Evolutionary conservation across 2,888 invertebrate species (phyloP).

Genomic region (Rhodophaea formosa): DNA sequence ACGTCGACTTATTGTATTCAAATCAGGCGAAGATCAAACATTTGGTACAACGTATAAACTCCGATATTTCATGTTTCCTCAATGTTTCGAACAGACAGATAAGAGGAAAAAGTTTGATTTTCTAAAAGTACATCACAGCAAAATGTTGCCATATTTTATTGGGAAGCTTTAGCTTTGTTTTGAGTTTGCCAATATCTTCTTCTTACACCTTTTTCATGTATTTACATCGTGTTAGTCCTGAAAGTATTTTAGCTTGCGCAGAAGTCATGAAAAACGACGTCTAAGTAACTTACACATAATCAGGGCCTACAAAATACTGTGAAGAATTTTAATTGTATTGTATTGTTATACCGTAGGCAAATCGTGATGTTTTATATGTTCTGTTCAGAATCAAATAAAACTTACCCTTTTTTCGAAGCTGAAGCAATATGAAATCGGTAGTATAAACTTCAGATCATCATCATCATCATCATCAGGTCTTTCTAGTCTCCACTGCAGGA

Average conservation of each 20-base stretch:
- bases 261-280: neutral
- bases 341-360: too few relatives aligned
- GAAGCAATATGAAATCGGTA: too few relatives aligned
- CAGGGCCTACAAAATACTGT: too few relatives aligned
- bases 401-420: too few relatives aligned
- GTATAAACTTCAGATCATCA: too few relatives aligned
- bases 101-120: slow-evolving; percentile 17
- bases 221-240: neutral
- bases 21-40: neutral
- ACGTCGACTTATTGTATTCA: neutral
- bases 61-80: slow-evolving; percentile 14
- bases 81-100: slow-evolving; percentile 15
- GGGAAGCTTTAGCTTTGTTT: slow-evolving; percentile 9
- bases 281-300: too few relatives aligned
- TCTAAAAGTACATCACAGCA: slow-evolving; percentile 10
- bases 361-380: too few relatives aligned
- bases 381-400: too few relatives aligned
- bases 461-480: too few relatives aligned
- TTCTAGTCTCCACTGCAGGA: too few relatives aligned
- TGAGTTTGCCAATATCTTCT: slow-evolving; percentile 9
- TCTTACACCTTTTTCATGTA: neutral
- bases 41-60: slow-evolving; percentile 9
- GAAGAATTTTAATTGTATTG: too few relatives aligned
- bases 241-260: neutral
- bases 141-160: slow-evolving; percentile 15